Base-by-base conservation (phyloP, 2,888 invertebrate species). In the Mactromeris polynyma region DNA sequence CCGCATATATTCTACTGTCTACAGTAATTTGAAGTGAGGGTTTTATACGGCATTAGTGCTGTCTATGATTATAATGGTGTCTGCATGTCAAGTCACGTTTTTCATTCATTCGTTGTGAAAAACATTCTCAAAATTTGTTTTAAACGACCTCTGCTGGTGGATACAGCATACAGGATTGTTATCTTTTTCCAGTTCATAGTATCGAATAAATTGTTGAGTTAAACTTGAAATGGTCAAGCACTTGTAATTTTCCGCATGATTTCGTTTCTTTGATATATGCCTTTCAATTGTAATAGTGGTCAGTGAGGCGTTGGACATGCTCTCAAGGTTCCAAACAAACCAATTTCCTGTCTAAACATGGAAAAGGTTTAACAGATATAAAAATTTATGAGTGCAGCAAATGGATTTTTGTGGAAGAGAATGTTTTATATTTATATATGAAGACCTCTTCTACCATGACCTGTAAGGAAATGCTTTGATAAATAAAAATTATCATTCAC, bases 321-420 rank as follows among this genome's bases (percentile, higher is more conserved):
- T 73, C 31, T 73, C 36, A 4, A 73, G 36, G 36, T 73, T 73
- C 36, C 21, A 51, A 64, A 54, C 46, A 51, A 86, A 86, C 81
- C 82, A 86, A 81, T 86, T 81, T 86, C 81, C 69, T 73, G 81
- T 86, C 79, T 40, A 78, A 87, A 87, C 80, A 80, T 85, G 80
- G 73, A 36, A 73, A 73, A 17, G 14, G 26, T 33, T 73, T 33
- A 11, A 73, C 19, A 36, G 73, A 36, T 73, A 33, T 36, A 73
- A 73, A 33, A 33, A 36, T 73, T 73, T 21, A 73, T 73, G 19
- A 33, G 17, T 73, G 33, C 36, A 73, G 17, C 2, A 19, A 73
- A 73, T 33, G 73, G 73, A 17, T 33, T 73, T 64, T 64, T 64
- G 58, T 64, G 58, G 9, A 26, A 64, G 26, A 64, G 9, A 26